Base-by-base conservation (phyloP, 2,888 invertebrate species). In the Hemithea aestivaria region DNA sequence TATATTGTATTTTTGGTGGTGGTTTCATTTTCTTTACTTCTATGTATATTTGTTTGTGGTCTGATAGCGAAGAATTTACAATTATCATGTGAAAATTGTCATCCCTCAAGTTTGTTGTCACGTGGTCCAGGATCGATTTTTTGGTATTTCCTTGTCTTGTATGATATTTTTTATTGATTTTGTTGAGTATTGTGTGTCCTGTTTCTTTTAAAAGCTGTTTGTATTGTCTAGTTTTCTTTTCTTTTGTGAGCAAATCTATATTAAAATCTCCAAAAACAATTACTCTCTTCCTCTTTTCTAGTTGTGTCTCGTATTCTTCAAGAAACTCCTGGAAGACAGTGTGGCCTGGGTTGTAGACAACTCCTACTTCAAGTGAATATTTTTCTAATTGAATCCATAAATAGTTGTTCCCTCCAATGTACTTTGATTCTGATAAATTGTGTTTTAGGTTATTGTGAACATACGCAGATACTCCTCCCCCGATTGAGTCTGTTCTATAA, bases 391-490 rank as follows among this genome's bases (percentile, higher is more conserved):
- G 37, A 10, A 55, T 29, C 54, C 54, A 56, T 8, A 54, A 31
- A n/a, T 46, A 59, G 16, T 56, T 54, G 16, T 45, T 53, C 2
- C 56, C 56, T 2, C 22, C 35, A 2, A 10, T 12, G 21, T 53
- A 58, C 6, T 11, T 21, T 10, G 29, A 31, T 9, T 52, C 40
- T 1, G 24, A 22, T 10, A 40, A 1, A 8, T 7, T 30, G 21
- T 51, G 50, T 30, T 51, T 48, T 1, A 56, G 7, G 21, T 39
- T 38, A 20, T 53, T 50, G 22, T 56, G 55, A 1, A 56, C 40
- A 32, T 43, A 54, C 7, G 31, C 39, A 5, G 56, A 59, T 2
- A 59, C 53, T 10, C 54, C 56, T 6, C 56, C 53, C n/a, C 55
- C 56, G 6, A 10, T 40, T 23, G 20, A 34, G 8, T 51, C 48